Base-by-base conservation (phyloP, 2,797 vertebrate genomes). In the Thunnus albacares region DNA sequence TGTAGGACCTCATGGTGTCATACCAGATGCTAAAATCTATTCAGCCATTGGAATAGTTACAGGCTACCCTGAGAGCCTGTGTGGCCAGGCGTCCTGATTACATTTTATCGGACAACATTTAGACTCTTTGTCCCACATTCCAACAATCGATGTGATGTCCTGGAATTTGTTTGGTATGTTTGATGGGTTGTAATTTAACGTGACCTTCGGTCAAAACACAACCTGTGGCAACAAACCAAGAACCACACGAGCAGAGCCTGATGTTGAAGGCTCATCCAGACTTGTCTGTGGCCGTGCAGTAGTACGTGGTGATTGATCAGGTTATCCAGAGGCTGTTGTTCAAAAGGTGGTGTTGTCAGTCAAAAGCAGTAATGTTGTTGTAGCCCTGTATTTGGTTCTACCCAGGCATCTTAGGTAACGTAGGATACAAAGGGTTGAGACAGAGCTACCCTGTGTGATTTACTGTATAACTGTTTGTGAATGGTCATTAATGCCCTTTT, bases 181-280 rank as follows among this genome's bases (percentile, higher is more conserved):
- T 24, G 56, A 47, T 52, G 62, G 75, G 79, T 58, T 71, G 71
- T 75, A 56, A 64, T 43, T 55, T 49, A 47, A 56, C 30, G 6
- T 33, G 30, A 33, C 22, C 30, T 24, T 67, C 13, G 28, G 35
- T 49, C 28, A 49, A 17, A 57, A 61, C 72, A 7, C 41, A 66
- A 49, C 51, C 15, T 6, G 3, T 12, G 3, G 52, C 58, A 22
- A 12, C 51, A 38, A 30, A 57, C 58, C 14, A 15, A 43, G 24
- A 33, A n/a, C 41, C 18, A 24, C 28, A 45, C 18, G 38, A 14
- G 13, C 24, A 56, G 49, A 60, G 78, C 28, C 1, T 51, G 62
- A 56, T 68, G 56, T 22, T 22, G 30, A 30, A 22, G 71, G 64
- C 43, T 22, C 47, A 26, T n/a, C 41, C 56, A n/a, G 43, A 45